Base-by-base conservation (phyloP, 2,888 invertebrate species). In the Helicoverpa assulta region DNA sequence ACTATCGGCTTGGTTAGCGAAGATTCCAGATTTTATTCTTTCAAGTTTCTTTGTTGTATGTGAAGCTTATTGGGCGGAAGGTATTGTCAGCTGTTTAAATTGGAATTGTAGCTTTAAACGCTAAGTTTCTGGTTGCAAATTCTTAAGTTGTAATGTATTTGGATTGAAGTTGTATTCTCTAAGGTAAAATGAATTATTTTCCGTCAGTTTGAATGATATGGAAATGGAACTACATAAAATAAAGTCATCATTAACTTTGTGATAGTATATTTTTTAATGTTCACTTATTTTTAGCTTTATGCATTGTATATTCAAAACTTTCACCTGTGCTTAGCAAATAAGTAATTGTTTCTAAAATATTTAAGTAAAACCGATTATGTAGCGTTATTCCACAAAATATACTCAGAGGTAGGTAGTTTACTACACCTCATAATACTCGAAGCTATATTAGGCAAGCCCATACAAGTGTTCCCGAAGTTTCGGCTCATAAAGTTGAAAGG, bases 11-110 rank as follows among this genome's bases (percentile, higher is more conserved):
- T 58, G 63, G 72, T 69, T 70, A 54, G 59, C 50, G 59, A 62
- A 70, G 66, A 73, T 73, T 70, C 67, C 59, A 65, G 55, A 73
- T 65, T 82, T 70, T 58, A 40, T 71, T 71, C 53, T 62, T 52
- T 14, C 8, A 33, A 54, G 43, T 33, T 10, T 47, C 56, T 69
- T 65, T 54, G 62, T 73, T 59, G 62, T 76, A n/a, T 33, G 4
- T 40, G 18, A 18, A 55, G 43, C n/a, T 52, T 73, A 73, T 59
- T 66, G 61, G 53, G 29, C 18, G 14, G 33, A 21, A 57, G 53
- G 50, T 53, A 57, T 47, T 60, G 37, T 8, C 10, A 19, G 8
- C 18, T 75, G 29, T 61, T 67, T 53, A 18, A 21, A 61, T 8
- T 10, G 21, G 33, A 21, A 37, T 51, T 54, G 12, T 0, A 5